phyloP scores from a whole-genome alignment of 1,140 invertebrate species.

The Linepithema humile region DNA sequence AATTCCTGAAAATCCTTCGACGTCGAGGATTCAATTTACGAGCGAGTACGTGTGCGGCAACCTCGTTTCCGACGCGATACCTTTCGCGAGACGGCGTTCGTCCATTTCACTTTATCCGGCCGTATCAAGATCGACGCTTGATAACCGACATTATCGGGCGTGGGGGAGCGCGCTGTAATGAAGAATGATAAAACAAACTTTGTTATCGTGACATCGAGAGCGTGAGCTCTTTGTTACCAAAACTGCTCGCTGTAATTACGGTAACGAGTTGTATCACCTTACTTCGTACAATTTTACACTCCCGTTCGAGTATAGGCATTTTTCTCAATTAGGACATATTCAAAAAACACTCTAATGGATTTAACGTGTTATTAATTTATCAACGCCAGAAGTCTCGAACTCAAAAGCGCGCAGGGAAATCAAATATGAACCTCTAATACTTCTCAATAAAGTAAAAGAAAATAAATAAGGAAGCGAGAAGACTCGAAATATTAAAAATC shows the following conservation, averaged over 20 bases:
- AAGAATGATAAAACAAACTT: not conserved
- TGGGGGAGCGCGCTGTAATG: not conserved
- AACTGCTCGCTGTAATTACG: not conserved
- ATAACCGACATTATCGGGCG: constrained; percentile 1
- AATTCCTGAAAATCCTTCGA: constrained; percentile 5
- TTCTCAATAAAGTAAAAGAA: no score
- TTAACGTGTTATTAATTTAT: no score
- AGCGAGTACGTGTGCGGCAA: not conserved
- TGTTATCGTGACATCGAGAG: not conserved
- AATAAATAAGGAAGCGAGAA: no score
- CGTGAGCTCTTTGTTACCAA: not conserved
- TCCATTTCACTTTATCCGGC: not conserved
- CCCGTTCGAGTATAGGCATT: no score
- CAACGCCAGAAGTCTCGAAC: no score
- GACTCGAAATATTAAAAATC: no score
- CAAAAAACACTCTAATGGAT: no score
- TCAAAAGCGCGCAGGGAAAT: no score
- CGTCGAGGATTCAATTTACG: constrained; percentile 28
- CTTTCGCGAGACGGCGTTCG: not conserved
- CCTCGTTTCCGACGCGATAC: not conserved
- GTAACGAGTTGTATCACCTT: not conserved
- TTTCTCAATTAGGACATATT: no score
- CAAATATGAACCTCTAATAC: no score
- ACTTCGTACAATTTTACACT: not conserved
- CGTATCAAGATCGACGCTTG: not conserved